Base-by-base conservation (phyloP, 2,113 vertebrate species). In the Rattus rattus region DNA sequence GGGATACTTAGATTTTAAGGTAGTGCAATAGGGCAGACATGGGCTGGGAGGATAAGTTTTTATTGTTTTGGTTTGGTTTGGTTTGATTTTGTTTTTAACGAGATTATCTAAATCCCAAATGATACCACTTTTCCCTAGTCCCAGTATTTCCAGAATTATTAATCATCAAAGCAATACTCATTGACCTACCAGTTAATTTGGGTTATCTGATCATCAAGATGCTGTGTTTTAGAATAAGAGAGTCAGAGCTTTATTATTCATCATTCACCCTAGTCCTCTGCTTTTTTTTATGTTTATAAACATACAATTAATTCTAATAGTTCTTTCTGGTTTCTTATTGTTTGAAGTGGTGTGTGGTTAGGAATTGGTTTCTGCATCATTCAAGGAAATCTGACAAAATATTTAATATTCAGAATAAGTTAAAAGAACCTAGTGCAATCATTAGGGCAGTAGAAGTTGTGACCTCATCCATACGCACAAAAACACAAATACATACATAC, bases 381-480 rank as follows among this genome's bases (percentile, higher is more conserved):
- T 73, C 56, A 81, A 86, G 47, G n/a, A 91, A 96, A 94, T 89
- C 86, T 77, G n/a, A n/a, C 49, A 91, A 11, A 90, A 94, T 75
- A 43, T 80, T 90, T 65, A 24, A 33, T 69, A 72, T 72, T 73
- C n/a, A 73, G 49, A 95, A 72, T 63, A 90, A 81, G 88, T 79
- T 54, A 90, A 95, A 94, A 61, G 7, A 88, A 65, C 52, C 61
- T 49, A 59, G 19, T 20, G 6, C 33, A 88, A 80, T 43, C 63
- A 5, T 72, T 86, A 70, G 65, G 81, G 72, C 79, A 73, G 59
- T n/a, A 52, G 79, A 86, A 83, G 56, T 39, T 77, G 75, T 94
- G 69, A 28, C 36, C 36, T 92, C 87, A 52, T 39, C n/a, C 49
- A 80, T 52, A 54, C 49, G 43, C 43, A 43, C 43, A 43, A 43